These are phyloP conservation scores for Sebastes minor DNA, from an alignment of 2,797 vertebrate genomes.

Conservation along the genomic window DNA sequence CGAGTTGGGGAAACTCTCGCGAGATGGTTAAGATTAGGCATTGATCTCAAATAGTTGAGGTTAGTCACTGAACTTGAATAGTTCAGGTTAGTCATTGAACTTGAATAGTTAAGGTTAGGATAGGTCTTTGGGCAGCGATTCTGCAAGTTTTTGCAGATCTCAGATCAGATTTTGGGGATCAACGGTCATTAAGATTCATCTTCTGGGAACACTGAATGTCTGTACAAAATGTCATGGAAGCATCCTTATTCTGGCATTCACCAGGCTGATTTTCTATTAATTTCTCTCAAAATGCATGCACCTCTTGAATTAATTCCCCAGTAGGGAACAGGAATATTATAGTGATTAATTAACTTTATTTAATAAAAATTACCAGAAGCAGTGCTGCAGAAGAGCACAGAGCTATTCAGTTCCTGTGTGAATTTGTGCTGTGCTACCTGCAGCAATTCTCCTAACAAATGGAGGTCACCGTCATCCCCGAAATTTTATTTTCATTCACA, in stretches of 20 bases:
- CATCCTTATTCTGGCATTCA: neutral
- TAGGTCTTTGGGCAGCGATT: too few relatives aligned
- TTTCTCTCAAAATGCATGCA: neutral
- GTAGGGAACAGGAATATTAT: neutral
- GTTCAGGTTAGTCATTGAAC: too few relatives aligned
- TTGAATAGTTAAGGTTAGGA: too few relatives aligned
- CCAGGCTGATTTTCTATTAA: neutral
- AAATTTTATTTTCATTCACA: neutral
- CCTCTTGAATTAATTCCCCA: constrained; percentile 17
- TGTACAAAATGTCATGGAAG: neutral
- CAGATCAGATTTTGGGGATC: too few relatives aligned
- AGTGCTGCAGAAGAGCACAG: constrained; percentile 4
- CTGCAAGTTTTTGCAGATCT: too few relatives aligned
- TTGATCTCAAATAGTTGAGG: too few relatives aligned
- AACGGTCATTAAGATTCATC: too few relatives aligned
- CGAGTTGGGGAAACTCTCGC: too few relatives aligned
- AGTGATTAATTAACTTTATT: constrained; percentile 21
- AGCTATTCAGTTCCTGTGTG: neutral
- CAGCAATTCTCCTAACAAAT: neutral
- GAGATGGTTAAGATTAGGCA: too few relatives aligned
- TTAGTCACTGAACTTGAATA: too few relatives aligned
- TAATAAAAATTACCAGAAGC: constrained; percentile 51
- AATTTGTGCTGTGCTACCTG: neutral
- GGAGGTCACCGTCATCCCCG: neutral
- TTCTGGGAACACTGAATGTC: neutral